Base-by-base conservation (phyloP, 2,113 vertebrate species). In the Sapayoa aenigma region DNA sequence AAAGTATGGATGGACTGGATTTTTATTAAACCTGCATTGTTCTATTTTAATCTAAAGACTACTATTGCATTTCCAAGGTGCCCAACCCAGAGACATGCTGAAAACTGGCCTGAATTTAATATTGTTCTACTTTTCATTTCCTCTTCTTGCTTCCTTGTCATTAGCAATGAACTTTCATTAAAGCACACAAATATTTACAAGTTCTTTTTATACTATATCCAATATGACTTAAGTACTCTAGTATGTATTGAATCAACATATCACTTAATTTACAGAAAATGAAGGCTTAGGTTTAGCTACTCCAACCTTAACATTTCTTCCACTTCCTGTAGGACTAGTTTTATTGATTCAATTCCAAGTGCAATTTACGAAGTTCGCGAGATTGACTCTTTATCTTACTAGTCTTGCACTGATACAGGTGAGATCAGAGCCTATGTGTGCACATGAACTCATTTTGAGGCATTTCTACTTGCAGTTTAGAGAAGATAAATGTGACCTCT, bases 71-170 rank as follows among this genome's bases (percentile, higher is more conserved):
- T 88, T 94, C 68, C 41, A 95, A 78, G 44, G 21, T 62, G 47
- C 11, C 9, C 39, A 90, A 80, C 33, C 25, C 37, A 81, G 52
- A 83, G 50, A 90, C 35, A 44, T 65, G 56, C 25, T 75, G 73
- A 94, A 96, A 93, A 94, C 16, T 91, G 75, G 71, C 79, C 55
- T 84, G n/a, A n/a, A 55, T 91, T 97, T 94, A 88, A 81, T 87
- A 94, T 42, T 49, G 31, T 31, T 72, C 28, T 53, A 78, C 72
- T 93, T 92, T 92, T 84, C n/a, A 52, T 93, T 93, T 96, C 83
- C 59, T 81, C 20, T 33, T 66, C 56, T 53, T 68, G 37, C 52
- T 75, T n/a, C 28, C 35, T 86, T 90, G 47, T 74, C 67, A 74
- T 46, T 59, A 90, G 55, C 44, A 80, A 93, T 74, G 53, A 92